Percentiles rank a stretch among this genome's conserved stretches.
Evolutionary conservation across 2,113 vertebrate species (phyloP).

Genomic region (Polyodon spathula): DNA sequence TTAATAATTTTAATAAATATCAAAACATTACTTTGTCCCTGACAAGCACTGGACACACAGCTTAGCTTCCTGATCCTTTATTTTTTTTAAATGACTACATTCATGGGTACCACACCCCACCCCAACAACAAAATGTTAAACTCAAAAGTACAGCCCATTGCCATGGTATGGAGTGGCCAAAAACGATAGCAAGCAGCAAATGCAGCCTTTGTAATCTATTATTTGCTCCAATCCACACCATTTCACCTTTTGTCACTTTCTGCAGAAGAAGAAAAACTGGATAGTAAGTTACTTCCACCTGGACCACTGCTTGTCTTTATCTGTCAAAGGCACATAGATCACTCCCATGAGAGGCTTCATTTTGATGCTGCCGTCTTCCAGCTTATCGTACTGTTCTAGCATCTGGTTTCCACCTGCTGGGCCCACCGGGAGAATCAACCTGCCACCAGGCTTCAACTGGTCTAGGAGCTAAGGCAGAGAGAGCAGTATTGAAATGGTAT

Average conservation of each 20-base stretch:
- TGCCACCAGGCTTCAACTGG: conserved; percentile 93
- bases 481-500: not conserved
- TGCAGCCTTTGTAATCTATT: conserved; percentile 59
- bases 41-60: too few relatives aligned
- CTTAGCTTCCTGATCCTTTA: too few relatives aligned
- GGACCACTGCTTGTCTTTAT: conserved; percentile 98
- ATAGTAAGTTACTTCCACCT: conserved; percentile 99
- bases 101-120: too few relatives aligned
- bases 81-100: too few relatives aligned
- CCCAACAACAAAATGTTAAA: too few relatives aligned
- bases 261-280: conserved; percentile 74
- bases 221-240: conserved; percentile 78
- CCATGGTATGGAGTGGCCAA: conserved; percentile 69
- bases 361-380: conserved; percentile 94
- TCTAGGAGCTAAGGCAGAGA: conserved; percentile 77
- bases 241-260: conserved; percentile 86
- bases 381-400: conserved; percentile 96
- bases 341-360: conserved; percentile 98
- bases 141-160: conserved; percentile 47
- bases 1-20: too few relatives aligned
- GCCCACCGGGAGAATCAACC: conserved; percentile 91
- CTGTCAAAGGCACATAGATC: conserved; percentile 99
- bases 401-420: conserved; percentile 97
- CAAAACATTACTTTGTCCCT: too few relatives aligned
- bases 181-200: conserved; percentile 68